These are phyloP conservation scores for Trachythela sp. DNA, from an alignment of 64 coral and sea anemone genomes.

Conservation along the genomic window DNA sequence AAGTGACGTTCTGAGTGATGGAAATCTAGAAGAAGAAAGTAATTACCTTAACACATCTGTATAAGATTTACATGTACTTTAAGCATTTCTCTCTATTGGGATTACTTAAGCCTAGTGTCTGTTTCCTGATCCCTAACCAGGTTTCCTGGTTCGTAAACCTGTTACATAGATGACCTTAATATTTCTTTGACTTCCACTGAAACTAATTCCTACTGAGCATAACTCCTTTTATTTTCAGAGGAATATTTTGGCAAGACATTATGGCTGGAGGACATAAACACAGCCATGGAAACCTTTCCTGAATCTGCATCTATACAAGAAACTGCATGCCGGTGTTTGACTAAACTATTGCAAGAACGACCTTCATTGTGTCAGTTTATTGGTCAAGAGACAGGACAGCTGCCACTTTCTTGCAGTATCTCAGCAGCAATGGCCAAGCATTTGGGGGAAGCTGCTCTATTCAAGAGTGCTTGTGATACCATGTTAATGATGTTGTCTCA, in stretches of 20 bases:
- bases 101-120: not conserved
- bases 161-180: not conserved
- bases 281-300: conserved; percentile 2
- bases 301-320: not conserved
- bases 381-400: not conserved
- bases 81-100: not conserved
- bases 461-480: not conserved
- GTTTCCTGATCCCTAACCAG: not conserved
- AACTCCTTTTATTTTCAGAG: not conserved
- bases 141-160: not conserved
- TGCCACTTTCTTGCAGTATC: not conserved
- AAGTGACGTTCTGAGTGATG: not conserved
- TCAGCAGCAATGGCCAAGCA: not conserved
- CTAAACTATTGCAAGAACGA: not conserved
- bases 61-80: too few species aligned
- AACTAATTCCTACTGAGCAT: not conserved
- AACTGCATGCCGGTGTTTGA: conserved; percentile 15
- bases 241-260: not conserved
- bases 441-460: not conserved
- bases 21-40: not conserved
- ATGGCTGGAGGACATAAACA: not conserved
- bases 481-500: not conserved
- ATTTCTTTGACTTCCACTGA: not conserved
- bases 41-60: too few species aligned
- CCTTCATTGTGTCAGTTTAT: not conserved